Base-by-base conservation (phyloP, 2,113 vertebrate species). In the Lutjanus erythropterus region DNA sequence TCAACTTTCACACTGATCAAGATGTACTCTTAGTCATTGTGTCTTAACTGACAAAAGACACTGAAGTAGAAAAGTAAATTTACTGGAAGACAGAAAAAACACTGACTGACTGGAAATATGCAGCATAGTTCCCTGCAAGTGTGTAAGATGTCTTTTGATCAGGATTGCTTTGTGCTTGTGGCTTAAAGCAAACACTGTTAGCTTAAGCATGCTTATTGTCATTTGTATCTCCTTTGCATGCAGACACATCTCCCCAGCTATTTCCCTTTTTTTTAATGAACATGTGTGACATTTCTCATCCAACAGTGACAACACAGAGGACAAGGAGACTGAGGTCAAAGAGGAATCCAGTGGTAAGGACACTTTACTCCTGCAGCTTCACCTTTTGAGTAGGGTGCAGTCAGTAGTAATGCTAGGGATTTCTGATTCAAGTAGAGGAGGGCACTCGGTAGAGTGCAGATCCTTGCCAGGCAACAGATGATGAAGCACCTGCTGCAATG, bases 301-400 rank as follows among this genome's bases (percentile, higher is more conserved):
- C 89, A 80, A 21, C 91, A 99, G 98, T 91, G 98, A 99, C 93
- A 95, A 93, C 60, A 88, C 94, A n/a, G 98, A 99, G 88, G 97
- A 98, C 75, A 96, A 97, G 92, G 97, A 97, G 72, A 91, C 96
- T 5, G 96, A 97, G n/a, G 91, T 89, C 72, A 97, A 95, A 87
- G 95, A 95, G 64, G 90, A 93, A 76, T 83, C 91, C 77, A 96
- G 95, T 89, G 97, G 98, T 99, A 95, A 92, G 89, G 18, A 71
- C 15, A 1, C 35, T 59, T 75, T 52, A 37, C 25, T 29, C 15
- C 18, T 31, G 0, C 19, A 15, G 1, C 25, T 42, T 80, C 49
- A n/a, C 65, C 29, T 42, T 69, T 71, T 9, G 0, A n/a, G 9
- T 21, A 5, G 11, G 19, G 42, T 21, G 16, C 14, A 62, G 7